These are phyloP conservation scores for Amitus sp. DNA, from an alignment of 2,888 invertebrate genomes.

Conservation along the genomic window DNA sequence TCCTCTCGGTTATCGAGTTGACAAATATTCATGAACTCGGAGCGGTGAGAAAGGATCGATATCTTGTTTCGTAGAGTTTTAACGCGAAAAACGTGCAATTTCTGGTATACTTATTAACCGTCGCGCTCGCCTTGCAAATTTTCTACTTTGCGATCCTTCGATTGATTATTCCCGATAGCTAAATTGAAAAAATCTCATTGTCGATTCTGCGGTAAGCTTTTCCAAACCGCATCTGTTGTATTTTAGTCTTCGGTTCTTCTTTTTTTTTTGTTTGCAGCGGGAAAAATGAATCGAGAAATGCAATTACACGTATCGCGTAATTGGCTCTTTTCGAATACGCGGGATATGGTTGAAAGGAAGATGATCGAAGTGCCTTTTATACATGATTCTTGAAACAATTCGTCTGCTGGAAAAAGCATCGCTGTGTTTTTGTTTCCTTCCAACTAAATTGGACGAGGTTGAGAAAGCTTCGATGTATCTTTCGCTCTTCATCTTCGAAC, in stretches of 20 bases:
- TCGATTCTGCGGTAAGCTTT: too few species aligned
- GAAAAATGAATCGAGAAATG: constrained; percentile 25
- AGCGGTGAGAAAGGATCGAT: constrained; percentile 27
- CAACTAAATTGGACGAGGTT: not conserved
- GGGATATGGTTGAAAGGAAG: constrained; percentile 22
- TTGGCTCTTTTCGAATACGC: constrained; percentile 19
- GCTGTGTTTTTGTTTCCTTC: too few species aligned
- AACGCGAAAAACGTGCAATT: too few species aligned
- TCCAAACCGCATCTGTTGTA: not conserved
- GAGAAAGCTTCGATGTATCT: constrained; percentile 33
- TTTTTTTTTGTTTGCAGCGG: constrained; percentile 1
- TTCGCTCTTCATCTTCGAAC: constrained; percentile 25
- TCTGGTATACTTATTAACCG: too few species aligned
- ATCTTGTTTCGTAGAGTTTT: constrained; percentile 29
- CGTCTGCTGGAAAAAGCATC: constrained; percentile 15
- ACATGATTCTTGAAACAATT: constrained; percentile 28
- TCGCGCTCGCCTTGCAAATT: not conserved
- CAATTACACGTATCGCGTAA: constrained; percentile 27
- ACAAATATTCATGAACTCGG: constrained; percentile 31
- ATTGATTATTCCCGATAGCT: too few species aligned
- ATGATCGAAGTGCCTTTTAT: constrained; percentile 44
- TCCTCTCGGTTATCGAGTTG: constrained; percentile 18
- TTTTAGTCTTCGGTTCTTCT: not conserved
- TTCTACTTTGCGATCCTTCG: not conserved
- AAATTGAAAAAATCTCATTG: too few species aligned